Evolutionary conservation across 2,113 vertebrate genomes (phyloP).

Genomic region (Saguinus midas): DNA sequence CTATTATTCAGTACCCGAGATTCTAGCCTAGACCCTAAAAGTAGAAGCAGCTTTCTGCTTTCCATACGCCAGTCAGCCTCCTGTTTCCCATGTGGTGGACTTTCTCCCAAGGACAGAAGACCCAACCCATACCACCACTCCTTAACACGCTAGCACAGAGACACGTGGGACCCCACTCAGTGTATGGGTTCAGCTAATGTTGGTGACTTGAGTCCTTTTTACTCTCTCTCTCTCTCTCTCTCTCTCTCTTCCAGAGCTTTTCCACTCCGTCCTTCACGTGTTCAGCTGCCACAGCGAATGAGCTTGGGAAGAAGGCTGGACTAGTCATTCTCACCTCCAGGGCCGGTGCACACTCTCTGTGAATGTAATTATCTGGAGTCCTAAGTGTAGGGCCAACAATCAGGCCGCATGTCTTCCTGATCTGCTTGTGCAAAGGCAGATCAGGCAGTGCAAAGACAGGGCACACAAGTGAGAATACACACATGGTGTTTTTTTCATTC

Average conservation of each 20-base stretch:
- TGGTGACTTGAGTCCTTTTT: neutral
- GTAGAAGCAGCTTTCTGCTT: neutral
- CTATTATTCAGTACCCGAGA: neutral
- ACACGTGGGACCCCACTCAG: neutral
- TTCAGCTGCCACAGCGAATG: neutral
- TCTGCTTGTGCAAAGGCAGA: neutral
- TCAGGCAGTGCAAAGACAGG: neutral
- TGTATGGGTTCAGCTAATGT: neutral
- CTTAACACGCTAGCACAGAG: neutral
- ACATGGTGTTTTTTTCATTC: neutral
- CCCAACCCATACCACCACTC: neutral
- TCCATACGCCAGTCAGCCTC: neutral
- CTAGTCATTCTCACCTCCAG: neutral
- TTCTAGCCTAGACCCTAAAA: neutral
- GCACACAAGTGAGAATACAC: fast-evolving
- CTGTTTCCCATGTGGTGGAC: neutral
- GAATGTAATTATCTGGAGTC: neutral
- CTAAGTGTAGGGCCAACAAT: neutral
- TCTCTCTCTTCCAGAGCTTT: neutral
- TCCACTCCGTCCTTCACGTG: neutral
- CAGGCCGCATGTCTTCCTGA: neutral
- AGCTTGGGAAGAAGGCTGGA: neutral
- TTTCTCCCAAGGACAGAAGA: neutral
- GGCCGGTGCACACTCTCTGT: neutral
- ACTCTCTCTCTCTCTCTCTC: too few species aligned